Base-by-base conservation (phyloP, 2,797 vertebrate genomes). In the Phoeniculus purpureus region DNA sequence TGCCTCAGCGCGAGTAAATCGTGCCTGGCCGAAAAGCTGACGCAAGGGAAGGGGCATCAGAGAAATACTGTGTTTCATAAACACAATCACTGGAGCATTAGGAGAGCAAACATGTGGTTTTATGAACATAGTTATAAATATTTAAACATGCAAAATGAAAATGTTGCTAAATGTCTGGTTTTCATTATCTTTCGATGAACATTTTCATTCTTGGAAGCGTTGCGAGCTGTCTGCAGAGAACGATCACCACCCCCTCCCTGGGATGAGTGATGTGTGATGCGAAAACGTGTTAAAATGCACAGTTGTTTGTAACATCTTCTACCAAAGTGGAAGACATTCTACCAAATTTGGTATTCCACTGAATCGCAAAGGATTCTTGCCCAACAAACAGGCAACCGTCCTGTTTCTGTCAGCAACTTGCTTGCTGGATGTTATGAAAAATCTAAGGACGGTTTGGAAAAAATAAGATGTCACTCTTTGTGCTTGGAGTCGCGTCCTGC, bases 61-160 rank as follows among this genome's bases (percentile, higher is more conserved):
- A 97, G 96, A 97, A 97, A 97, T 96, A 96, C 81, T 96, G 96
- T 93, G 40, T 96, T 97, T 97, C 96, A 97, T 97, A 98, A 98
- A 92, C 93, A 89, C 92, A 90, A 92, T 96, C 90, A 90, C 91
- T 92, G 59, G 78, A 92, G 93, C 87, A 88, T 95, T 93, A 91
- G 93, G 92, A 96, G 95, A 94, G 93, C 90, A 97, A 97, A 94
- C 95, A 92, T 96, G 87, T 96, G 94, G 91, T 95, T 96, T 97
- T 97, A 96, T 96, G 94, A 95, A 96, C 96, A 95, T 85, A 90
- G 90, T 93, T 96, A 97, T 97, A 95, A 97, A 97, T 97, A 98
- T 97, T 97, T 98, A 97, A 98, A 96, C 95, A 96, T 70, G 82
- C 90, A 96, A 97, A 97, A 97, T 97, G 97, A 97, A 97, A 98